Conservation (phyloP, 2,888 invertebrate species). For the Ichneumoninae sp. region DNA sequence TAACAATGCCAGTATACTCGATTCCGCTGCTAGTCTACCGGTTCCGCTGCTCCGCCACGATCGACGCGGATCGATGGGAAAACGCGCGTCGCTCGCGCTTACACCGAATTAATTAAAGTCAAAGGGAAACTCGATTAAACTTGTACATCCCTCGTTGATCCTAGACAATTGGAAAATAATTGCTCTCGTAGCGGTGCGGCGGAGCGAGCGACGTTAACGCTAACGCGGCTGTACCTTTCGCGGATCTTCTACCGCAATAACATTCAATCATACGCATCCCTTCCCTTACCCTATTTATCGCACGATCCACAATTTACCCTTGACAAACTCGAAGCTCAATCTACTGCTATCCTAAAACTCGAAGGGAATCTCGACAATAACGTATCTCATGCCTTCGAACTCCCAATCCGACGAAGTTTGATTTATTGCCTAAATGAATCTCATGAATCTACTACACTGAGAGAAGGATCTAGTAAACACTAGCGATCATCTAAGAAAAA, state of each 20-base stretch:
- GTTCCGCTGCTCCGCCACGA: conserved; percentile 15
- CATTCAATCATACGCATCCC: conserved; percentile 30
- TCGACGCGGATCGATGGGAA: conserved; percentile 56
- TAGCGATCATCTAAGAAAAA: too few species aligned
- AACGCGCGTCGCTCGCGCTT: conserved; percentile 45
- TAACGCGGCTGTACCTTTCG: conserved; percentile 22
- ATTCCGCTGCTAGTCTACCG: conserved; percentile 10
- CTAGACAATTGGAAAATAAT: conserved; percentile 63
- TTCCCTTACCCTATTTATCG: background rate
- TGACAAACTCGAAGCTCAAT: background rate
- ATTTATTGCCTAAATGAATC: background rate
- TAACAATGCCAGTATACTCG: conserved; percentile 56
- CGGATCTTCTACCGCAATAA: background rate
- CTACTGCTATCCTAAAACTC: background rate
- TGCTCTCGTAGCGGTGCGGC: conserved; percentile 1
- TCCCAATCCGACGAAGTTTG: background rate
- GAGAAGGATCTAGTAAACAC: too few species aligned
- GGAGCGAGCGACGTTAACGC: conserved; percentile 17
- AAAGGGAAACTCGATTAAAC: conserved; percentile 66
- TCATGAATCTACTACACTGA: too few species aligned
- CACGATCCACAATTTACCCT: conserved; percentile 29
- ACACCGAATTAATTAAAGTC: conserved; percentile 65
- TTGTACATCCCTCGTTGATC: conserved; percentile 63
- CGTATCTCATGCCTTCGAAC: background rate
- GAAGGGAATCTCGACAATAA: background rate